Evolutionary conservation across 2,888 invertebrate species (phyloP).

Genomic region (Melinopterus prodromus): DNA sequence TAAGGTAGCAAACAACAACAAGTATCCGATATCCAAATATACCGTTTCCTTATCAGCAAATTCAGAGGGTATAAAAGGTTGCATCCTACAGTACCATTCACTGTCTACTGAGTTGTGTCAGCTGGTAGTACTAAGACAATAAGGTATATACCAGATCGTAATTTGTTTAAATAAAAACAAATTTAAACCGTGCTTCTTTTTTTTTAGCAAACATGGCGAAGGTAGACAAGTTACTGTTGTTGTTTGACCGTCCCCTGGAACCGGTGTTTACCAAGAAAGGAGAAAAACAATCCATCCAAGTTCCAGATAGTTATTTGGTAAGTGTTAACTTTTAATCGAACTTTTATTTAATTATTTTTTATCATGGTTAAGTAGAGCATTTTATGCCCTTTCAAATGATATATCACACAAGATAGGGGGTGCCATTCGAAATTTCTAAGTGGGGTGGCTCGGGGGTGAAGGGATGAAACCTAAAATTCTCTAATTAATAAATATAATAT

Average conservation of each 20-base stretch:
- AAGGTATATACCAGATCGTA: background rate
- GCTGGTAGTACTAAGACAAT: background rate
- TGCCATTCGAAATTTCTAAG: too few relatives aligned
- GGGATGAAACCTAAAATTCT: too few relatives aligned
- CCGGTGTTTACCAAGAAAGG: slow-evolving; percentile 82
- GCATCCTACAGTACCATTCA: background rate
- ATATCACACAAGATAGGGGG: too few relatives aligned
- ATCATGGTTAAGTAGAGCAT: too few relatives aligned
- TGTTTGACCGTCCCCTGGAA: slow-evolving; percentile 80
- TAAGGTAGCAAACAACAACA: background rate
- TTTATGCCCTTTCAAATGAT: too few relatives aligned
- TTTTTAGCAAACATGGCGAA: background rate
- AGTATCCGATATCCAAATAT: background rate
- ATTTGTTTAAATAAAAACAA: background rate
- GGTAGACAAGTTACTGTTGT: slow-evolving; percentile 64
- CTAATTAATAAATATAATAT: too few relatives aligned
- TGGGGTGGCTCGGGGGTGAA: too few relatives aligned
- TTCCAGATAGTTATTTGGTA: slow-evolving; percentile 70
- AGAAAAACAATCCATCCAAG: slow-evolving; percentile 68
- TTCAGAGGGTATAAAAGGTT: background rate
- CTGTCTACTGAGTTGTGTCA: background rate
- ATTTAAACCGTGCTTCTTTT: background rate
- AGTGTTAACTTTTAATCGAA: slow-evolving; percentile 51
- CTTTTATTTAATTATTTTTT: too few relatives aligned
- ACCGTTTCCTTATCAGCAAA: background rate